phyloP scores from a whole-genome alignment of 2,113 vertebrate species.

The Ophthalmotilapia sp. region DNA sequence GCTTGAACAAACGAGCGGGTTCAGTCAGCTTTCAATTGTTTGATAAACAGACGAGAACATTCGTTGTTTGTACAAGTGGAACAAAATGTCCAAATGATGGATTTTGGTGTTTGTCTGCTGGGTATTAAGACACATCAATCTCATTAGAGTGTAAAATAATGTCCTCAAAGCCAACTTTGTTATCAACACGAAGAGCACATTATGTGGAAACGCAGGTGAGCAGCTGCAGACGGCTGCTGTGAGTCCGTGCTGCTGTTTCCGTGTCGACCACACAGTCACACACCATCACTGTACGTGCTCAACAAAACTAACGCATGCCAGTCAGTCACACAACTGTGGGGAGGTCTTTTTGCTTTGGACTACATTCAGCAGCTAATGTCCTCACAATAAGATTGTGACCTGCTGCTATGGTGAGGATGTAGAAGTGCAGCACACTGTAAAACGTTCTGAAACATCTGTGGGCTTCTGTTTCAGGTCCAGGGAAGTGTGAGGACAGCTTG shows the following conservation, averaged over 20 bases:
- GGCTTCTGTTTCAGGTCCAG: slow-evolving; percentile 47
- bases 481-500: slow-evolving; percentile 86
- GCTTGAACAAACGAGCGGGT: background rate
- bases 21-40: background rate
- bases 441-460: background rate
- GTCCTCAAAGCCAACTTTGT: background rate
- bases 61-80: background rate
- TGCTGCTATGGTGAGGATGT: background rate
- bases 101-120: background rate
- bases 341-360: background rate
- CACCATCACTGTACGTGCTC: too few species aligned
- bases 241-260: background rate
- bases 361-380: background rate
- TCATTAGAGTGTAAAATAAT: background rate
- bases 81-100: background rate
- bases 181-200: rapidly evolving
- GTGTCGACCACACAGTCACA: background rate
- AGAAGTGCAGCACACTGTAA: background rate
- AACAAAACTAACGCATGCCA: background rate
- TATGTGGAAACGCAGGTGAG: background rate
- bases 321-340: background rate
- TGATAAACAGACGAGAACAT: background rate
- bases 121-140: background rate
- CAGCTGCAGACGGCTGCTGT: background rate
- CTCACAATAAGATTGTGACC: background rate